Percentiles rank a stretch among this genome's conserved stretches.
Evolutionary conservation across 2,797 vertebrate genomes (phyloP).

Genomic region (Sebastiscus tertius): DNA sequence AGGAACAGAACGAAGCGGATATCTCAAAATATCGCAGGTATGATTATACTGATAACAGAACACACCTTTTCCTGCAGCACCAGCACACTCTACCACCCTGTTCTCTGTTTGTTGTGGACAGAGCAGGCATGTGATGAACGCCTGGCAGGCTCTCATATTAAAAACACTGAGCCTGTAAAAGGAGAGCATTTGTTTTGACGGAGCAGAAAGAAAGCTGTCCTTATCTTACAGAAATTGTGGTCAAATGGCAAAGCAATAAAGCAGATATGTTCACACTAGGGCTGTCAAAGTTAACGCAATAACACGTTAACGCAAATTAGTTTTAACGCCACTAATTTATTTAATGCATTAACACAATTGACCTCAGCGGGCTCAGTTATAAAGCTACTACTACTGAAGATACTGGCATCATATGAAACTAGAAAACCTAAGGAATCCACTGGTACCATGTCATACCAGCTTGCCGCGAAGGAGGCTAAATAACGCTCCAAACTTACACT

Average conservation of each 20-base stretch:
- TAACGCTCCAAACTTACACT: too few species aligned
- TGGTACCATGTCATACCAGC: too few species aligned
- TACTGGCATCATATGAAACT: too few species aligned
- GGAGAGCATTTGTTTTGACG: background rate
- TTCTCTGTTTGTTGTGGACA: background rate
- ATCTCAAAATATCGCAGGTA: background rate
- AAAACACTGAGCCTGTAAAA: constrained; percentile 13
- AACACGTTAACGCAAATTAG: too few species aligned
- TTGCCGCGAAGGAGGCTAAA: too few species aligned
- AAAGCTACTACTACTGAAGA: too few species aligned
- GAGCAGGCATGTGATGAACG: background rate
- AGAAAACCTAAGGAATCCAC: too few species aligned
- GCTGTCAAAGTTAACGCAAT: too few species aligned
- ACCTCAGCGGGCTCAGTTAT: too few species aligned
- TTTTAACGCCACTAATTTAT: too few species aligned
- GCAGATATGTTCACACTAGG: background rate
- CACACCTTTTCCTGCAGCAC: constrained; percentile 27
- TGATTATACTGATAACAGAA: constrained; percentile 3
- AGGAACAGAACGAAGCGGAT: background rate
- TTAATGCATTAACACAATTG: too few species aligned
- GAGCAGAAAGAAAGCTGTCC: background rate
- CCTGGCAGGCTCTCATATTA: background rate
- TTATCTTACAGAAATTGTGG: constrained; percentile 4
- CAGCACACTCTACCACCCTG: background rate
- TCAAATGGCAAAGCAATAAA: constrained; percentile 12